Evolutionary conservation across 2,888 invertebrate genomes (phyloP).

Genomic region (Caenorhabditis sp.): DNA sequence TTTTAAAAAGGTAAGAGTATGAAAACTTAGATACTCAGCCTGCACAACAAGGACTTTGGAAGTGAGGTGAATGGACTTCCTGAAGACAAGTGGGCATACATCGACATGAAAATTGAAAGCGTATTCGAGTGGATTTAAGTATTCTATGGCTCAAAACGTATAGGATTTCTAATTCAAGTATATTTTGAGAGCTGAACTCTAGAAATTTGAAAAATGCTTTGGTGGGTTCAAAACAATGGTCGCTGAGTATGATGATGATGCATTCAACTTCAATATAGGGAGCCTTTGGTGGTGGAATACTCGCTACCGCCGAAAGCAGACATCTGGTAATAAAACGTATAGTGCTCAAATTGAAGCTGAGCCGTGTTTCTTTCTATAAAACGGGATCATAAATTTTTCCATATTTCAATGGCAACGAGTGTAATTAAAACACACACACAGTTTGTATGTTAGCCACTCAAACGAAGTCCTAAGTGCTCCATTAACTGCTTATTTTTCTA

Average conservation of each 20-base stretch:
- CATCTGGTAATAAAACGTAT: neutral
- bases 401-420: neutral
- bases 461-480: no score
- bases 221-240: no score
- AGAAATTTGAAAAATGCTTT: no score
- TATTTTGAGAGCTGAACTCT: no score
- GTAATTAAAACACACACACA: neutral
- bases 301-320: no score
- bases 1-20: neutral
- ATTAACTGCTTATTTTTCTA: no score
- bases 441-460: no score
- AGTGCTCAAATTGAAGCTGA: neutral
- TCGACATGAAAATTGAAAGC: slow-evolving; percentile 11
- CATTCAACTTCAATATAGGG: no score
- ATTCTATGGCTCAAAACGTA: neutral
- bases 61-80: slow-evolving; percentile 29
- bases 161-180: neutral
- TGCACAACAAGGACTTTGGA: neutral
- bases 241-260: no score
- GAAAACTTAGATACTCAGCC: neutral
- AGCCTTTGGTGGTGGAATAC: no score
- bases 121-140: slow-evolving; percentile 3
- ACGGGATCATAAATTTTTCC: neutral
- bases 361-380: neutral
- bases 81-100: slow-evolving; percentile 36